phyloP scores from a whole-genome alignment of 1,140 invertebrate species.

The Brachionus manjavacas region DNA sequence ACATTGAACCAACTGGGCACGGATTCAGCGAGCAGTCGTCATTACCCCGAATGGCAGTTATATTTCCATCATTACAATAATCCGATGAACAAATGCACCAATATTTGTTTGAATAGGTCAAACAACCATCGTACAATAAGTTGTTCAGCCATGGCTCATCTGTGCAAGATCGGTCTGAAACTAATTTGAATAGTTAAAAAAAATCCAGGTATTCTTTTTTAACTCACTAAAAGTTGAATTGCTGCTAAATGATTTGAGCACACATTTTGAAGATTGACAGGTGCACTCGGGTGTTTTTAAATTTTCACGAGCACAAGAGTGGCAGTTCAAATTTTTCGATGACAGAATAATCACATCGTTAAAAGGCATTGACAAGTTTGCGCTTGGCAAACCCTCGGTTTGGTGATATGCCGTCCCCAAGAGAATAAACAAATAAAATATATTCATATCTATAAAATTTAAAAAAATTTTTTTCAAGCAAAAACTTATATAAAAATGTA shows the following conservation, averaged over 20 bases:
- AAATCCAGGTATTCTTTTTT: neutral
- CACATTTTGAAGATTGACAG: slow-evolving; percentile 40
- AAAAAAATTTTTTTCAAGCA: neutral
- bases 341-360: slow-evolving; percentile 35
- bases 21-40: slow-evolving; percentile 40
- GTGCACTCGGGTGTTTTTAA: slow-evolving; percentile 23
- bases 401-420: neutral
- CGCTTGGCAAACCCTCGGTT: neutral
- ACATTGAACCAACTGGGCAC: slow-evolving; percentile 18
- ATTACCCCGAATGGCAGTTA: slow-evolving; percentile 25
- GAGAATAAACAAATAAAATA: neutral
- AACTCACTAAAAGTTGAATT: slow-evolving; percentile 20
- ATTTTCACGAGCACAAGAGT: neutral
- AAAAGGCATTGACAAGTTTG: neutral
- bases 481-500: neutral
- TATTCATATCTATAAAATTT: neutral
- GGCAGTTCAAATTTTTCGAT: slow-evolving; percentile 24
- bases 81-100: slow-evolving; percentile 41
- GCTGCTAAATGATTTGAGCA: neutral
- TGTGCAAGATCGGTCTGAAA: slow-evolving; percentile 22
- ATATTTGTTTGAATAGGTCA: slow-evolving; percentile 15
- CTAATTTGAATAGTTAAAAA: neutral
- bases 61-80: slow-evolving; percentile 32
- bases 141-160: slow-evolving; percentile 28
- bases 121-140: slow-evolving; percentile 36